A percentile compares a stretch with the other conserved stretches of the same genome.
phyloP scores from a whole-genome alignment of 2,797 vertebrate species.

The Novumbra hubbsi region DNA sequence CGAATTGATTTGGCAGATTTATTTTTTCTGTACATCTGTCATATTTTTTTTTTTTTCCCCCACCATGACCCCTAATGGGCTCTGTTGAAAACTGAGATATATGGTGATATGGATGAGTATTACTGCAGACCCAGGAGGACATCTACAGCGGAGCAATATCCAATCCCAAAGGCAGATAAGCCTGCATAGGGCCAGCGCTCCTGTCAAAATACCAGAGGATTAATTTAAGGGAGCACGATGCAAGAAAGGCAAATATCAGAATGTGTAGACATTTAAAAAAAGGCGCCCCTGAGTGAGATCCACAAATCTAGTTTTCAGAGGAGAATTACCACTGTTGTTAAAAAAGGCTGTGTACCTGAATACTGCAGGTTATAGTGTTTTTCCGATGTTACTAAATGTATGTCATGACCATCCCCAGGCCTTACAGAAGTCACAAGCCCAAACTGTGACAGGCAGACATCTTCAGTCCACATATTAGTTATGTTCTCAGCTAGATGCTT shows the following conservation, averaged over 20 bases:
- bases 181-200: neutral
- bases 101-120: neutral
- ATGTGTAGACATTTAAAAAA: neutral
- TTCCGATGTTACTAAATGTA: no score
- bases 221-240: conserved; percentile 2
- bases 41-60: no score
- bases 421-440: neutral
- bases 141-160: conserved; percentile 14
- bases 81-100: neutral
- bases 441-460: neutral
- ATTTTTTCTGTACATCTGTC: no score
- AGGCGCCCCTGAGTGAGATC: no score
- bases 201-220: conserved; percentile 1
- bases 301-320: no score
- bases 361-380: no score
- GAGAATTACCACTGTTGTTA: no score
- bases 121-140: conserved; percentile 11
- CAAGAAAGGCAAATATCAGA: neutral
- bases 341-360: no score
- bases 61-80: no score
- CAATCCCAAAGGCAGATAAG: neutral
- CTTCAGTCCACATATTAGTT: neutral
- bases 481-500: neutral
- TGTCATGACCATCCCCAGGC: neutral
- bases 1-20: no score